phyloP scores from a whole-genome alignment of 2,888 invertebrate genomes.

The Eupithecia centaureata region DNA sequence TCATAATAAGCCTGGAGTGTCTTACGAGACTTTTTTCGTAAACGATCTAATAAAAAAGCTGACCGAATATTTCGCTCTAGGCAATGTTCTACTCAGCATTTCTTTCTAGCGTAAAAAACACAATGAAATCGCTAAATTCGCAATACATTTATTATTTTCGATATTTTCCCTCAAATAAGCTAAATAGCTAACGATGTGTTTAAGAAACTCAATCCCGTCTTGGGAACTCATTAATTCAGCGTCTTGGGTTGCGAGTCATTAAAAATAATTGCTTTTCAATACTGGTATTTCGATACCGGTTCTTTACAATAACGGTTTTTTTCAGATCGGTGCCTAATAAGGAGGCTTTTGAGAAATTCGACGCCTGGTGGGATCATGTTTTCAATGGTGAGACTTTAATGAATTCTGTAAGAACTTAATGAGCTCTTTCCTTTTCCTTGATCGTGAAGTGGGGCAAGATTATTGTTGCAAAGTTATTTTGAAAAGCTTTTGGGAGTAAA shows the following conservation, averaged over 20 bases:
- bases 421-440: slow-evolving; percentile 2
- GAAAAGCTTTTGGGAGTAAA: background rate
- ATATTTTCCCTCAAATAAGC: slow-evolving; percentile 7
- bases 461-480: background rate
- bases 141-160: slow-evolving; percentile 5
- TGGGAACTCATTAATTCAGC: slow-evolving; percentile 33
- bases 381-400: slow-evolving; percentile 41
- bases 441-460: background rate
- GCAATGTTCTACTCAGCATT: slow-evolving; percentile 2
- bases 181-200: slow-evolving; percentile 30
- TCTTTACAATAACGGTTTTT: slow-evolving; percentile 41
- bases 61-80: slow-evolving; percentile 1
- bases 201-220: slow-evolving; percentile 31
- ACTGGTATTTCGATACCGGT: slow-evolving; percentile 24
- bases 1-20: background rate
- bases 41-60: slow-evolving; percentile 5
- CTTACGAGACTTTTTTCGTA: slow-evolving; percentile 1
- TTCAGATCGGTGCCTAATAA: slow-evolving; percentile 55
- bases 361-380: slow-evolving; percentile 38
- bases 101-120: background rate
- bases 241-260: slow-evolving; percentile 58
- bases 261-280: slow-evolving; percentile 63
- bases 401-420: slow-evolving; percentile 7
- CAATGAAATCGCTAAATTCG: slow-evolving; percentile 4
- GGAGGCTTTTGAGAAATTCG: slow-evolving; percentile 35